Evolutionary conservation across 2,888 invertebrate genomes (phyloP).

Genomic region (Nectonema munidae): DNA sequence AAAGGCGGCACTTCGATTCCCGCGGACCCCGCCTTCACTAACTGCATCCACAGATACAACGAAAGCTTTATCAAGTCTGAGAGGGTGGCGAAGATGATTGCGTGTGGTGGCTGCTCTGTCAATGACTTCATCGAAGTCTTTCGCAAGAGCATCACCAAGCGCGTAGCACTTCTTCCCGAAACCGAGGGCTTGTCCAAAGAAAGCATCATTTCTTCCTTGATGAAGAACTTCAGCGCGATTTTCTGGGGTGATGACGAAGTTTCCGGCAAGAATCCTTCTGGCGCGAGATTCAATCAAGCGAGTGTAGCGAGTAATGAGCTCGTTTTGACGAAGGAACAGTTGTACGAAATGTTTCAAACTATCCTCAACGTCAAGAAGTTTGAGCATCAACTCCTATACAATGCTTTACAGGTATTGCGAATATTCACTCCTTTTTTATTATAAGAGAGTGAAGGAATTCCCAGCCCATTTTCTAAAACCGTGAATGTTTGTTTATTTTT

Average conservation of each 20-base stretch:
- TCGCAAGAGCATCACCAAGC: slow-evolving; percentile 85
- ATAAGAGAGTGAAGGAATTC: too few relatives aligned
- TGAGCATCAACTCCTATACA: slow-evolving; percentile 92
- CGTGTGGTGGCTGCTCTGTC: slow-evolving; percentile 82
- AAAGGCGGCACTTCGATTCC: slow-evolving; percentile 97
- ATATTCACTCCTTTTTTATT: too few relatives aligned
- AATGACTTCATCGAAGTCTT: slow-evolving; percentile 80
- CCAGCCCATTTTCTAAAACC: slow-evolving; percentile 1
- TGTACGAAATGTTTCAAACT: slow-evolving; percentile 99
- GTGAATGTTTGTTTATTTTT: slow-evolving; percentile 6
- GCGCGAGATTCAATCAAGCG: too few relatives aligned
- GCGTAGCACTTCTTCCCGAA: slow-evolving; percentile 70
- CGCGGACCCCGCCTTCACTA: slow-evolving; percentile 54
- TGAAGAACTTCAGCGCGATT: slow-evolving; percentile 96
- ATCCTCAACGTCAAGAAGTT: slow-evolving; percentile 93
- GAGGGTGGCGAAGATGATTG: slow-evolving; percentile 72
- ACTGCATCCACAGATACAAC: slow-evolving; percentile 63
- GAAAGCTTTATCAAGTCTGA: slow-evolving; percentile 89
- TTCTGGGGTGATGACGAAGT: too few relatives aligned
- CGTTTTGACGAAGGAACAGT: slow-evolving; percentile 84
- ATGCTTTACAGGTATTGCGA: slow-evolving; percentile 70
- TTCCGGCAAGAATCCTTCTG: slow-evolving; percentile 20
- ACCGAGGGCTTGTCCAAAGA: slow-evolving; percentile 97
- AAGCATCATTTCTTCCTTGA: slow-evolving; percentile 89
- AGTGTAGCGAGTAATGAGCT: slow-evolving; percentile 37